Conservation (phyloP, 2,113 vertebrate species). For the Mobula birostris region DNA sequence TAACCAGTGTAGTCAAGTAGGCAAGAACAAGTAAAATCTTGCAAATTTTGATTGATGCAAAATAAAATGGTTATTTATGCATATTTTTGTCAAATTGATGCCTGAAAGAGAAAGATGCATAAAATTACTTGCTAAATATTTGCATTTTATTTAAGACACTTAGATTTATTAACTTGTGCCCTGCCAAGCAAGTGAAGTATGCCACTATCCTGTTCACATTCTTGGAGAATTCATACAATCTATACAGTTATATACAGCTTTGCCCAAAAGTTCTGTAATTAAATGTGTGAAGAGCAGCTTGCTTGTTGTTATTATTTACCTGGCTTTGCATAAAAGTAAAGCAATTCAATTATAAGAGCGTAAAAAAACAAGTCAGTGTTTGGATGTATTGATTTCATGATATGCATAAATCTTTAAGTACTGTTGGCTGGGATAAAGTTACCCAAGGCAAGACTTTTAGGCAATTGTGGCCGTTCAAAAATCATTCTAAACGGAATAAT, state of each 20-base stretch:
- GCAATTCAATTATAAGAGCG: background rate
- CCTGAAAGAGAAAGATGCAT: background rate
- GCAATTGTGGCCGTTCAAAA: background rate
- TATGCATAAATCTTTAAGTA: background rate
- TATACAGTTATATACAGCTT: background rate
- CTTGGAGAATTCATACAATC: background rate
- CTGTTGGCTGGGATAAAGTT: background rate
- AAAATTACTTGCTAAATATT: slow-evolving; percentile 21
- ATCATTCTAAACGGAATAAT: background rate
- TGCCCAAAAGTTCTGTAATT: background rate
- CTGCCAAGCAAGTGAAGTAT: background rate
- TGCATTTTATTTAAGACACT: background rate
- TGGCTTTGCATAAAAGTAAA: background rate
- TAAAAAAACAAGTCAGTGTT: background rate
- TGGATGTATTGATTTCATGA: background rate
- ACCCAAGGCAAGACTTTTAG: background rate
- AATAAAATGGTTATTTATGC: slow-evolving; percentile 5
- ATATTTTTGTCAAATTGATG: background rate
- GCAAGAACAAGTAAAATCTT: background rate
- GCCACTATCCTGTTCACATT: background rate
- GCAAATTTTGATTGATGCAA: background rate
- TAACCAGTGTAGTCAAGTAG: background rate
- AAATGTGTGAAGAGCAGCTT: background rate
- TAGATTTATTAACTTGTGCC: background rate
- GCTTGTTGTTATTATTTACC: background rate